These are phyloP conservation scores for Scomberomorus guttatus DNA, from an alignment of 2,797 vertebrate species.

Conservation along the genomic window DNA sequence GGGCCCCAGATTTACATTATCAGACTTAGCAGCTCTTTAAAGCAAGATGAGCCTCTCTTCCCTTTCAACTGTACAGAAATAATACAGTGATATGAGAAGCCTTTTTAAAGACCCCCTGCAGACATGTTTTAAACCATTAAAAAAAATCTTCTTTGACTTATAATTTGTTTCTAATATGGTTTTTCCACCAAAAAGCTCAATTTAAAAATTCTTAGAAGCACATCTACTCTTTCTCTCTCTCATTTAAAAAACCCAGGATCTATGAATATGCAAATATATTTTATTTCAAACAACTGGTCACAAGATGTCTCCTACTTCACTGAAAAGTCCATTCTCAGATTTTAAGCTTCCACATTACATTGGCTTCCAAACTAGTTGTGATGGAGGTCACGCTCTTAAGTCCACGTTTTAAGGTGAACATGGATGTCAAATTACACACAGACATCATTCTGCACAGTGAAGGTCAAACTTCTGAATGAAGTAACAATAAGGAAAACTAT, in stretches of 20 bases:
- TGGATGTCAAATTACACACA: background rate
- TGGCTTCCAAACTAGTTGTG: no score
- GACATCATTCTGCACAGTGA: background rate
- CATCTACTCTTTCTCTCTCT: background rate
- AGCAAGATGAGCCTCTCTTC: conserved; percentile 19
- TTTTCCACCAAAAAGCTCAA: background rate
- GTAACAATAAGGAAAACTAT: background rate
- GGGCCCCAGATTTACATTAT: background rate
- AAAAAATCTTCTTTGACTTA: background rate
- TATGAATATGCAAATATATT: no score
- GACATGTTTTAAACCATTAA: background rate
- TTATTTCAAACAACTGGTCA: background rate
- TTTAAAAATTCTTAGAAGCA: background rate
- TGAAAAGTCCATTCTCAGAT: no score
- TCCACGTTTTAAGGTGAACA: no score
- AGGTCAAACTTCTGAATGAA: conserved; percentile 2
- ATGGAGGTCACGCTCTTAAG: no score
- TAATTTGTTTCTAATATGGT: background rate
- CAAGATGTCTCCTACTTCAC: background rate
- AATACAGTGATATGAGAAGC: background rate
- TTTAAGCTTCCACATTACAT: no score
- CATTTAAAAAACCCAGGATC: background rate
- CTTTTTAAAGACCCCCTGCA: background rate
- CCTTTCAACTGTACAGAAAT: background rate
- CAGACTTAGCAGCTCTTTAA: conserved; percentile 8